These are phyloP conservation scores for Caenorhabditis doughertyi DNA, from an alignment of 2,888 invertebrate genomes.

Conservation along the genomic window DNA sequence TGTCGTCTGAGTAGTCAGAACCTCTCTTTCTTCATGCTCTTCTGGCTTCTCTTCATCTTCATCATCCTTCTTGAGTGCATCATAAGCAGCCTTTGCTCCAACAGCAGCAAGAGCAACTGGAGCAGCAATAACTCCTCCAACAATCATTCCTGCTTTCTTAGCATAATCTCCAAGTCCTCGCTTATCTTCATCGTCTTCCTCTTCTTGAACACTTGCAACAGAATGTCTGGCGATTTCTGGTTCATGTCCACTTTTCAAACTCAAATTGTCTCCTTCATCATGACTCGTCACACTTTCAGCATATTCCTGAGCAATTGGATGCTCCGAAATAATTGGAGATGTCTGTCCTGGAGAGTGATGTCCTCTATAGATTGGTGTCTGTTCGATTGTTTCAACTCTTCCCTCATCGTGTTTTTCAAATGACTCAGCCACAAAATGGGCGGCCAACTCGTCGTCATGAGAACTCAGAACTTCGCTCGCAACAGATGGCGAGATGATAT, in stretches of 20 bases:
- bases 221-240: conserved; percentile 39
- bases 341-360: conserved; percentile 53
- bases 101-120: conserved; percentile 72
- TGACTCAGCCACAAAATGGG: conserved; percentile 59
- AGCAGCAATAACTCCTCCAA: conserved; percentile 73
- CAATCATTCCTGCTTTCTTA: conserved; percentile 73
- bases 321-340: conserved; percentile 59
- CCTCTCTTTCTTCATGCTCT: conserved; percentile 26
- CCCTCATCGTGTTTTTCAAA: conserved; percentile 57
- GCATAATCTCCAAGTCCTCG: conserved; percentile 51
- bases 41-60: conserved; percentile 36
- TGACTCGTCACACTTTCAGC: conserved; percentile 60
- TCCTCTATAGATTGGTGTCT: conserved; percentile 52
- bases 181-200: conserved; percentile 48
- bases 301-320: conserved; percentile 61
- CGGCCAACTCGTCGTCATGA: conserved; percentile 59
- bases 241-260: conserved; percentile 53
- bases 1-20: conserved; percentile 29
- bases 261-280: conserved; percentile 57
- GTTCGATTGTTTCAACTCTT: conserved; percentile 42
- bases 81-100: conserved; percentile 72
- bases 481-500: conserved; percentile 43
- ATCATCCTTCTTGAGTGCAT: conserved; percentile 54
- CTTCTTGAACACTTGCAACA: conserved; percentile 39
- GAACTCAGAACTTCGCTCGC: conserved; percentile 38